Evolutionary conservation across 2,888 invertebrate genomes (phyloP).

Genomic region (Petrolisthes manimaculis): DNA sequence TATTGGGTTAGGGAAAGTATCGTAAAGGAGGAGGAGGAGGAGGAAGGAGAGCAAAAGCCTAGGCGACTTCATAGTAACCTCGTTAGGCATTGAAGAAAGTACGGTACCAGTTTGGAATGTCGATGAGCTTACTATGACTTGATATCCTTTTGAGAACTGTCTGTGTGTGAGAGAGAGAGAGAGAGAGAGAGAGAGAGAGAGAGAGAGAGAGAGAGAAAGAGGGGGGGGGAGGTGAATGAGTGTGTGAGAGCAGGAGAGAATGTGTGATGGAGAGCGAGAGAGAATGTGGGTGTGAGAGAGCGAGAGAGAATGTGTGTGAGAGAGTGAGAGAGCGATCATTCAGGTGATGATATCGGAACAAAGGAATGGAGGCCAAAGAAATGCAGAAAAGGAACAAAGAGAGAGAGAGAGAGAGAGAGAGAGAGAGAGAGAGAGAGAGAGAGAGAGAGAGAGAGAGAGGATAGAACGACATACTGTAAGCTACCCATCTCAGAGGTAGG

Average conservation of each 20-base stretch:
- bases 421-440: constrained; percentile 3
- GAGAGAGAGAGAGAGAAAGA: background rate
- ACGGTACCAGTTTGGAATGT: too few species aligned
- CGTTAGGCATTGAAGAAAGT: too few species aligned
- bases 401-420: background rate
- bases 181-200: background rate
- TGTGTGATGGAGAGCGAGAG: background rate
- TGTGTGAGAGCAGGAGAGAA: constrained; percentile 6
- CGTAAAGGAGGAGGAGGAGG: too few species aligned
- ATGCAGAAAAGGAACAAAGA: background rate
- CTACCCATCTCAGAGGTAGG: background rate
- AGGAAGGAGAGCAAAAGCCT: background rate
- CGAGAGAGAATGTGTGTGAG: constrained; percentile 1
- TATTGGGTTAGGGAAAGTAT: too few species aligned
- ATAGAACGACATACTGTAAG: too few species aligned
- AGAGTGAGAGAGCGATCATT: constrained; percentile 17
- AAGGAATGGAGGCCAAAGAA: background rate
- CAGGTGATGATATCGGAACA: constrained; percentile 17
- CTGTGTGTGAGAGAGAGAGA: background rate
- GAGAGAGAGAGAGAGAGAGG: background rate
- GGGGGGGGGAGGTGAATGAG: constrained; percentile 3
- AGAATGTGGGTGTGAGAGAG: background rate
- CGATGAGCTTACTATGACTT: background rate
- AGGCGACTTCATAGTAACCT: background rate
- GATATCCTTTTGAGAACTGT: background rate